Base-by-base conservation (phyloP, 1,140 invertebrate species). In the Coptotermes formosanus region DNA sequence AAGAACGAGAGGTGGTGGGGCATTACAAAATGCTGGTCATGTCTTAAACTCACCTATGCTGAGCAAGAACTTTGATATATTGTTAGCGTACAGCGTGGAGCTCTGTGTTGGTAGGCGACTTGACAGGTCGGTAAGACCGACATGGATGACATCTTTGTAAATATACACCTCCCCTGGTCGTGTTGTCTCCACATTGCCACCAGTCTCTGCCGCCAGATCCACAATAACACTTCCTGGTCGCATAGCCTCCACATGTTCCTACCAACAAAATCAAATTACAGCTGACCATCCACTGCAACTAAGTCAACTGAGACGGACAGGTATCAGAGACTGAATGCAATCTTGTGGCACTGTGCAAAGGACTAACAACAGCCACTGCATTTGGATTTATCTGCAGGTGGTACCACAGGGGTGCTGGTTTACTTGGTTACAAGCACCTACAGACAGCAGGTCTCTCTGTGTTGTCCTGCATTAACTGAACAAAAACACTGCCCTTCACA, bases 201-300 rank as follows among this genome's bases (percentile, higher is more conserved):
- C 97, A 88, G 96, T 94, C 91, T 98, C 97, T 0, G 97, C 95
- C 7, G 97, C 97, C 87, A 98, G 91, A 91, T 98, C 97, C 11
- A 98, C 97, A 32, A 98, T 93, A 14, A 98, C 97, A 87, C 96
- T 97, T 23, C 97, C 97, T 2, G 96, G 96, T 89, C 97, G 96
- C 97, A 98, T 98, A 19, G 92, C 92, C 83, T 95, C 93, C 75
- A 98, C 93, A 90, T 97, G 96, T 91, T 96, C 95, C 95, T 96
- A 88, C 16, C 52, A 69, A 43, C 82, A 82, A 44, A 32, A 82
- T 45, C 52, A 55, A 16, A 55, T 55, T 55, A 19, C 14, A 55
- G 52, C 45, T 48, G 45, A 48, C 45, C 45, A 48, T 48, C 38
- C 38, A 38, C 38, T 38, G 38, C 38, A 38, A 2, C 38, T 38